Base-by-base conservation (phyloP, 2,888 invertebrate genomes). In the Crepidodera aurea region DNA sequence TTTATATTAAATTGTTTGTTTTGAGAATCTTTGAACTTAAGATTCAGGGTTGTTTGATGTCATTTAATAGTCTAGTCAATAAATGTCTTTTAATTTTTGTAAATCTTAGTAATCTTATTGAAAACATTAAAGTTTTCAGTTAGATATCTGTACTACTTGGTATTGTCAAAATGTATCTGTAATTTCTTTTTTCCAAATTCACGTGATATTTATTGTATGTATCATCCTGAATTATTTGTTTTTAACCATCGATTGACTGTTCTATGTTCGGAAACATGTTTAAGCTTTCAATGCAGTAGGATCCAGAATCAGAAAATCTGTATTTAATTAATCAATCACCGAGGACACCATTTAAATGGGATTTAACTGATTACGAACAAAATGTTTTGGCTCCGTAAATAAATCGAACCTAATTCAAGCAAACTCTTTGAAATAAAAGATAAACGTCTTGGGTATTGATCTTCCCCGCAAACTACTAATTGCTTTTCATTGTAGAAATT, bases 21-120 rank as follows among this genome's bases (percentile, higher is more conserved):
- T 53, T 53, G 19, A 39, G 27, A 53, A 53, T 53, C 39, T 53
- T 53, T 53, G 51, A 53, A 53, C 51, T 53, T 53, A 3, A 25
- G 18, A 39, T 39, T 16, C 39, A 53, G 25, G 39, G 22, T 39
- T 39, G 34, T 1, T 34, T 22, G 22, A 34, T 34, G 34, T 34
- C 2, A 34, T 12, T 3, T 34, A 34, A 34, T 34, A 34, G 34
- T 2, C 34, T 12, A 12, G 34, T 34, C 6, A 34, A 13, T 34
- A 29, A 29, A 7, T 29, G 29, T 29, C 10, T 3, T 29, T 29
- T 29, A 29, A 7, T 29, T 8, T 3, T 25, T 25, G 6, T 25
- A 25, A 25, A 25, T 25, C 6, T n/a, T n/a, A n/a, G n/a, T n/a
- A n/a, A n/a, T n/a, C n/a, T n/a, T n/a, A n/a, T n/a, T n/a, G n/a